Evolutionary conservation across 2,113 vertebrate species (phyloP).

Genomic region (Cairina moschata): DNA sequence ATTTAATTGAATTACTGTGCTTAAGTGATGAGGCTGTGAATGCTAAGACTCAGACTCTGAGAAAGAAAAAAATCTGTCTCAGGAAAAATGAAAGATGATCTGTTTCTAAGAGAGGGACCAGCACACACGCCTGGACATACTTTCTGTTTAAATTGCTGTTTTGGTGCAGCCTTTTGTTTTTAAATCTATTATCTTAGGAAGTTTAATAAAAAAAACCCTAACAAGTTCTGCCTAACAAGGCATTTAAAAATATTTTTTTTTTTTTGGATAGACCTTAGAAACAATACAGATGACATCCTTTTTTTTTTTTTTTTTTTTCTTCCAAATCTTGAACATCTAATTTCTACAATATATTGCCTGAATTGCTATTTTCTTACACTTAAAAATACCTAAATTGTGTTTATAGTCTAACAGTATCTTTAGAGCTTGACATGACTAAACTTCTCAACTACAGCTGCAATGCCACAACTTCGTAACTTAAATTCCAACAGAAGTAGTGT

Average conservation of each 20-base stretch:
- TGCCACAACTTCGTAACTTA: background rate
- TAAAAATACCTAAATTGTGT: background rate
- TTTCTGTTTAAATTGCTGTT: background rate
- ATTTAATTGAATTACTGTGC: background rate
- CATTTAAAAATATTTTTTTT: background rate
- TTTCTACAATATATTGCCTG: background rate
- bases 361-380: background rate
- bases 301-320: background rate
- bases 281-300: background rate
- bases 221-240: background rate
- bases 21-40: background rate
- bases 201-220: background rate
- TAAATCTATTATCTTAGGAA: background rate
- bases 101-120: background rate
- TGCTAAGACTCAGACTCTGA: background rate
- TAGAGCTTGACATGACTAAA: background rate
- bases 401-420: background rate
- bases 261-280: background rate
- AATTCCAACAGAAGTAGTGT: background rate
- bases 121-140: fast-evolving
- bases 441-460: background rate
- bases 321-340: background rate
- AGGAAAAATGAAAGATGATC: background rate
- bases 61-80: background rate
- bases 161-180: background rate